Evolutionary conservation across 2,888 invertebrate genomes (phyloP), one percentile per base, ranked within the genome.

Genomic region (Lochmaea capreae): DNA sequence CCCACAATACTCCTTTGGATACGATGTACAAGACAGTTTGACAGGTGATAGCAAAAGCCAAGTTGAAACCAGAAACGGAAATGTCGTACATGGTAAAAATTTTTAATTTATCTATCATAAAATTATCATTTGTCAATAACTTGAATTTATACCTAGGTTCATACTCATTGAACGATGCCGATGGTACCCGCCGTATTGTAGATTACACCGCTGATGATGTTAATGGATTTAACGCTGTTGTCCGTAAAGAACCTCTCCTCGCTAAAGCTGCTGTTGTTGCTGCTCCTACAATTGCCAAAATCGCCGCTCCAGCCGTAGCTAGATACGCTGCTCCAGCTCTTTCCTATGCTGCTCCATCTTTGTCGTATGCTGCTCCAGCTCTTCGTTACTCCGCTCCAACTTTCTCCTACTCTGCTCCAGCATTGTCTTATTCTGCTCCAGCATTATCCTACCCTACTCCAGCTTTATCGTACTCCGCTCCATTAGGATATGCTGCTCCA

Each of bases 51-150:
- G 82, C 84, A 90, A 90, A 84, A 87, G 86, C 26, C 92, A 92
- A 86, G 89, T 90, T 78, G 92, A 92, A 87, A 90, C 89, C 77
- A 90, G 92, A 76, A 87, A 88, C 77, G 92, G 92, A n/a, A 91
- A 91, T 86, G 88, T 89, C 79, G 92, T 63, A 63, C 62, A 63
- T 22, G 62, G 62, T 63, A 63, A 54, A 18, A 49, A 6, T 33
- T 6, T 33, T 33, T n/a, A n/a, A n/a, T 33, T 5, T 0, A 33
- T 33, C 8, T 1, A 39, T 39, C 5, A 39, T 39, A 33, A 33
- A 33, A 33, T 33, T 33, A 33, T 39, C 9, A 39, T 39, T 8
- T 39, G 1, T 8, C 0, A 9, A 9, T 39, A 39, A 39, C 33
- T 39, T 39, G 0, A 39, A 46, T 52, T 49, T 5, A 54, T 43